phyloP scores from a whole-genome alignment of 2,113 vertebrate species.

The Danionella cerebrum region DNA sequence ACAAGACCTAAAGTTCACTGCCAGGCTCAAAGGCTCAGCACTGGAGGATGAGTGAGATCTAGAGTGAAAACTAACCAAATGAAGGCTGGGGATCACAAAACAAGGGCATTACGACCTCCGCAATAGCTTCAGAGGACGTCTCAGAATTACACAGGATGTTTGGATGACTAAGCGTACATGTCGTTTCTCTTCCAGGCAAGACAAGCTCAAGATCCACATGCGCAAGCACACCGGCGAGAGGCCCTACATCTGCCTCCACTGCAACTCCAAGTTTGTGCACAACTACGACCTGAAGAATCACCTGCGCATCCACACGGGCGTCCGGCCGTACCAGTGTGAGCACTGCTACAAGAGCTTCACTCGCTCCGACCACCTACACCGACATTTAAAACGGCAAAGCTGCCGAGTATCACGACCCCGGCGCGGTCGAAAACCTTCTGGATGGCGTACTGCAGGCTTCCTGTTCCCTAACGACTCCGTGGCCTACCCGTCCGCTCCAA shows the following conservation, averaged over 20 bases:
- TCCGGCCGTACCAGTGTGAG: constrained; percentile 95
- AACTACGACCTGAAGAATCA: constrained; percentile 99
- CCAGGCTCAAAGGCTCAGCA: constrained; percentile 13
- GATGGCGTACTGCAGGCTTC: constrained; percentile 78
- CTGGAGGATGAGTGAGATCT: background rate
- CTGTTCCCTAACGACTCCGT: constrained; percentile 64
- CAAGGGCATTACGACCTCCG: constrained; percentile 23
- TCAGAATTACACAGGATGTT: too few relatives aligned
- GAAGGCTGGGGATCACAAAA: constrained; percentile 42
- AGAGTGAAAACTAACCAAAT: background rate
- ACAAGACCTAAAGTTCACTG: constrained; percentile 20
- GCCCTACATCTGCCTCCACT: constrained; percentile 95
- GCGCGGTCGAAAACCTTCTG: constrained; percentile 78
- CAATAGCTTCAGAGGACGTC: too few relatives aligned
- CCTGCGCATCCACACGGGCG: constrained; percentile 94
- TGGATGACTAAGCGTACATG: background rate
- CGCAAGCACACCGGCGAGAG: constrained; percentile 95
- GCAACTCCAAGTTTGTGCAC: constrained; percentile 96
- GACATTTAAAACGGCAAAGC: constrained; percentile 96
- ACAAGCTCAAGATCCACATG: constrained; percentile 99
- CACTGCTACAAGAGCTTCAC: constrained; percentile 99
- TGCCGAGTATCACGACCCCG: constrained; percentile 82
- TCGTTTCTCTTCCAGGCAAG: constrained; percentile 71
- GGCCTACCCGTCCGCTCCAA: constrained; percentile 43
- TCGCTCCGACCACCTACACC: constrained; percentile 91